A percentile compares a stretch with the other conserved stretches of the same genome.
These are phyloP conservation scores for Amphiprion percula DNA, from an alignment of 2,113 vertebrate species.

Conservation along the genomic window DNA sequence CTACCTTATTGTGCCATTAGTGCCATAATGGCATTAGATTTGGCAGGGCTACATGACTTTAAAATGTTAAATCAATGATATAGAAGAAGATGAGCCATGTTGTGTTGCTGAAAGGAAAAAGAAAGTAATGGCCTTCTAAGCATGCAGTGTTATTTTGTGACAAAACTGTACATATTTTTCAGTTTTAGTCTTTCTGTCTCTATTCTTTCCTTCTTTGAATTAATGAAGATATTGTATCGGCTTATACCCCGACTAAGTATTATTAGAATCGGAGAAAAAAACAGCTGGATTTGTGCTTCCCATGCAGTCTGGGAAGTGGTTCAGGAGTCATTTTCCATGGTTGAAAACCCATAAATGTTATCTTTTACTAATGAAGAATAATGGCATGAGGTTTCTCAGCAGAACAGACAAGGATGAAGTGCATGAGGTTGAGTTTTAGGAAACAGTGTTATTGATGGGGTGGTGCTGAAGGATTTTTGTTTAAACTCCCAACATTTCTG, in stretches of 20 bases:
- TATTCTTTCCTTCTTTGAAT: not conserved
- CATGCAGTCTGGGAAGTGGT: not conserved
- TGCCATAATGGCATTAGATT: not conserved
- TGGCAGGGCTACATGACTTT: not conserved
- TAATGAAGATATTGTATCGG: not conserved
- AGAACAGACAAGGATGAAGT: not conserved
- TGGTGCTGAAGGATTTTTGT: not conserved
- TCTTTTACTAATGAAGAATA: slow-evolving; percentile 33
- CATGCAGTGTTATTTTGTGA: not conserved
- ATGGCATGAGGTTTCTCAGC: not conserved
- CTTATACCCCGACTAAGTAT: not conserved
- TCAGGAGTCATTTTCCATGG: not conserved
- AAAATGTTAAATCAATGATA: not conserved
- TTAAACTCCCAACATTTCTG: not conserved
- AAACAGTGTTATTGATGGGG: not conserved
- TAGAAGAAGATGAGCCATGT: not conserved
- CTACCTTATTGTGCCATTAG: slow-evolving; percentile 1
- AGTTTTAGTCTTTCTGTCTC: not conserved
- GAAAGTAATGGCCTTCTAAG: too few species aligned
- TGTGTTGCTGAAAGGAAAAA: not conserved
- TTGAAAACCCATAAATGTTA: slow-evolving; percentile 18
- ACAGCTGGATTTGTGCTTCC: not conserved
- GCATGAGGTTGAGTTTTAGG: not conserved
- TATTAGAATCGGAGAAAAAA: not conserved
- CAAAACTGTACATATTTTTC: not conserved